Base-by-base conservation (phyloP, 2,888 invertebrate genomes). In the Pomacea canaliculata region DNA sequence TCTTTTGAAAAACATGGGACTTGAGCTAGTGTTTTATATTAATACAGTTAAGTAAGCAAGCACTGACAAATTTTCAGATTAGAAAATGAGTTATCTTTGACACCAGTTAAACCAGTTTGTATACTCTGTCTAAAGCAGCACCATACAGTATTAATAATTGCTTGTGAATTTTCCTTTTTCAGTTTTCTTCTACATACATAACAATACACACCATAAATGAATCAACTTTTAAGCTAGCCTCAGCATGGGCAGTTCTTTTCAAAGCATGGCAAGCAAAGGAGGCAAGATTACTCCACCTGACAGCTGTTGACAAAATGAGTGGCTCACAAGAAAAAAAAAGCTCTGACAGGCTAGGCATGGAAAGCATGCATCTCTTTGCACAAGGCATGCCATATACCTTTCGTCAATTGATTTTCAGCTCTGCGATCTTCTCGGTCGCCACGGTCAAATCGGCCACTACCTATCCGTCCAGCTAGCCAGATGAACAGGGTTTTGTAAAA, bases 371-470 rank as follows among this genome's bases (percentile, higher is more conserved):
- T 56, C 12, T 13, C 16, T 16, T 56, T 56, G 51, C 51, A 56
- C 51, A 56, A 56, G 51, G 51, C 51, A 56, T 56, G 51, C 51
- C 16, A 8, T 56, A 56, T 79, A 79, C 79, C 79, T 79, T 79
- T 79, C 18, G 60, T 59, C 37, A 48, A 67, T 48, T 73, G 73
- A 73, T 59, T 59, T 46, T 73, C 73, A 23, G 68, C 68, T 16
- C 83, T 84, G 60, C 87, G 80, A n/a, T 87, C 87, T 78, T 87
- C 86, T 71, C 84, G 73, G 74, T 88, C 88, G 5, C 88, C 87
- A 63, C 86, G 86, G 81, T 88, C 88, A 87, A 89, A 89, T 73
- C 89, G 86, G 82, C 89, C 89, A 84, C 89, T 89, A 70, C 89
- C 89, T 79, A 89, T 89, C 56, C 89, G 87, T 78, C 89, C 89